Evolutionary conservation across 2,797 vertebrate genomes (phyloP), one percentile per base, ranked within the genome.

Genomic region (Rhinichthys osculus): DNA sequence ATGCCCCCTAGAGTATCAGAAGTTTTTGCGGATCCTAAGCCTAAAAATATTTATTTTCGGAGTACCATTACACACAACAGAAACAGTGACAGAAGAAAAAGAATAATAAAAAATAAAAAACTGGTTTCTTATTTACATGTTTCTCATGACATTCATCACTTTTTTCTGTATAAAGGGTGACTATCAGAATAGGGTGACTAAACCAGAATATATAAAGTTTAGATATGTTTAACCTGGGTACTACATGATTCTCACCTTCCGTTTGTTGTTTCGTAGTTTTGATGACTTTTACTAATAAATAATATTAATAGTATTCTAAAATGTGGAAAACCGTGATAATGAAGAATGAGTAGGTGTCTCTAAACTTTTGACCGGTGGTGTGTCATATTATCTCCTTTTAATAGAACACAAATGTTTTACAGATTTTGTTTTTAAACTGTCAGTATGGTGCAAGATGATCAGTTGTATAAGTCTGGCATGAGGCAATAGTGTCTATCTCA

Each of bases 391-490:
- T 76, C 47, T 54, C 9, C 5, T 62, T 78, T 62, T 42, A 62
- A 27, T 78, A 40, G 23, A 77, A 59, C 11, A 40, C 33, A 77
- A 23, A n/a, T 77, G 1, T 38, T 57, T 57, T 38, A 13, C 74
- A 77, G 21, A 57, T 78, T 59, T 78, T 9, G 54, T 78, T 62
- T 78, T 59, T 62, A 40, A 78, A 40, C 23, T 2, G 52, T 17
- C 54, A 72, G 59, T 14, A 30, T 57, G 30, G 35, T 72, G 35
- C 35, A 54, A 44, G 35, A 72, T 69, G 80, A 52, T 42, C 33
- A 33, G 44, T 38, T 81, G 44, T 21, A 7, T 64, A 27, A 50
- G 42, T 74, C 19, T 83, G 54, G 8, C 70, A 19, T 83, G 16
- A 52, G 30, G 30, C 8, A 19, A 14, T 67, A 21, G 23, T 76